phyloP scores from a whole-genome alignment of 2,113 vertebrate genomes.

The Grammomys surdaster region DNA sequence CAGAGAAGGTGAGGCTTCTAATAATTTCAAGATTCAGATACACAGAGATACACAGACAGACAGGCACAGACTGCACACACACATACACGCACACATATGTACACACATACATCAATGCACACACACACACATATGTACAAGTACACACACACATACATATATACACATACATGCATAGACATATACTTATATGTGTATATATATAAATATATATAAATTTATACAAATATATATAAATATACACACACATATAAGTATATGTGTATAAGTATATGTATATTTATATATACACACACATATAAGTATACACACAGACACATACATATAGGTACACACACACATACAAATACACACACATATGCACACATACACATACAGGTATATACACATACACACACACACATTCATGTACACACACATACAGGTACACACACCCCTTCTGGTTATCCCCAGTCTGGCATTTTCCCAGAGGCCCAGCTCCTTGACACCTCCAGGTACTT shows the following conservation, averaged over 20 bases:
- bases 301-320: background rate
- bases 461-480: background rate
- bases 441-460: background rate
- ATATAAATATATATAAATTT: too few species aligned
- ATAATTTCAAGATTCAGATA: constrained; percentile 6
- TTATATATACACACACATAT: background rate
- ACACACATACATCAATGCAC: background rate
- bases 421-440: background rate
- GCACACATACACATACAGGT: background rate
- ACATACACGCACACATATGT: background rate
- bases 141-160: too few species aligned
- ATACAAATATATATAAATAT: too few species aligned
- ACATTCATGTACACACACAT: too few species aligned
- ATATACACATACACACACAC: background rate
- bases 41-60: background rate
- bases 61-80: too few species aligned
- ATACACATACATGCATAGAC: too few species aligned
- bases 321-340: too few species aligned
- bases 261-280: background rate
- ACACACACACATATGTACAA: background rate
- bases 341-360: background rate
- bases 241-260: too few species aligned
- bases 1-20: background rate
- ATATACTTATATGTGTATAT: too few species aligned
- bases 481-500: background rate